Base-by-base conservation (phyloP, 2,113 vertebrate species). In the Daboia siamensis region DNA sequence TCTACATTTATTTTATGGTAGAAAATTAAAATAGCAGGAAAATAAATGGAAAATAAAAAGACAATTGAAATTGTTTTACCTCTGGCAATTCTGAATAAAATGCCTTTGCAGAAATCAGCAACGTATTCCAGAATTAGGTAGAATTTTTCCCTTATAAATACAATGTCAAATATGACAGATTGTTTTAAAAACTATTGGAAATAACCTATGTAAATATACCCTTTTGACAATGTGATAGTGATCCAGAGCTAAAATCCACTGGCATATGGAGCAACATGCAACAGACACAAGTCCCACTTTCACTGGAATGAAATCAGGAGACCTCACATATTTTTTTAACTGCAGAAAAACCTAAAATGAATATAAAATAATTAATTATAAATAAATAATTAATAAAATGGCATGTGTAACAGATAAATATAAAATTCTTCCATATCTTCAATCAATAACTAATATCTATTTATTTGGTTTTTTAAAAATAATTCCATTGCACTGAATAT, bases 251-350 rank as follows among this genome's bases (percentile, higher is more conserved):
- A 97, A 95, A 11, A 98, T 92, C 97, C 97, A 97, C 57, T 97
- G 96, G 85, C 97, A 97, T 85, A 97, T 94, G 1, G 97, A 97
- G n/a, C 96, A 97, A 44, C 97, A 97, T 1, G 97, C 97, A 4
- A 94, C 86, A 10, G 97, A 98, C 3, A 97, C 96, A 0, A 94
- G 80, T 0, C 96, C 97, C 1, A 98, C 93, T 93, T 97, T 97
- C 46, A 61, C 90, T 17, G 97, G 97, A 93, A 91, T 97, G 93
- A 98, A 98, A 54, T 97, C 96, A 52, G 96, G 94, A 4, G 95
- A 91, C 80, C 9, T 94, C 52, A 97, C 52, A 86, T 94, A 97
- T 87, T 90, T 96, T 92, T 93, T 97, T 87, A 98, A 94, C 15
- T 93, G 96, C 8, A 90, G 0, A 89, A 97, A 97, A 20, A 96